These are phyloP conservation scores for Nanorana parkeri DNA, from an alignment of 2,113 vertebrate species.

Conservation along the genomic window DNA sequence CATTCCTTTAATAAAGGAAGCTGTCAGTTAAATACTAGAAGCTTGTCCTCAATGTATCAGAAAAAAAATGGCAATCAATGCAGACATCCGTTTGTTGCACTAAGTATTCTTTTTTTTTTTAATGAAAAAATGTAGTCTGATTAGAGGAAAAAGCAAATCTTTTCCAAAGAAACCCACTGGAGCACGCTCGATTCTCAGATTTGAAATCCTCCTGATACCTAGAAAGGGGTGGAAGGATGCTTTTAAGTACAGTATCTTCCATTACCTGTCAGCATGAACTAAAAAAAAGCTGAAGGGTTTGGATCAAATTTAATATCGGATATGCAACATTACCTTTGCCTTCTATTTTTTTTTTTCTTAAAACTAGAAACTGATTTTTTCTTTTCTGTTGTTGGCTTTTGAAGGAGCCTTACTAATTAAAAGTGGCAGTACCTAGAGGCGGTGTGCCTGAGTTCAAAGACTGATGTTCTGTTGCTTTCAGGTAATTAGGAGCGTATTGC, in stretches of 20 bases:
- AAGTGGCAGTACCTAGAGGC: constrained; percentile 19
- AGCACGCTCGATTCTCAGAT: background rate
- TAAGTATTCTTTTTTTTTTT: background rate
- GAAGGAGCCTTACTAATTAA: constrained; percentile 33
- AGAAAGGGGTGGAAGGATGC: background rate
- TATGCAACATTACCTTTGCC: background rate
- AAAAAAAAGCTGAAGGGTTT: constrained; percentile 3
- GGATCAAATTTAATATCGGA: background rate
- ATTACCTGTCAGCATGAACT: background rate
- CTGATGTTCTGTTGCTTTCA: background rate
- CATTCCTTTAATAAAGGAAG: constrained; percentile 7
- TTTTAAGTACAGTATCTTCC: background rate
- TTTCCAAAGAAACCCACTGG: background rate
- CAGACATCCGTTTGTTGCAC: background rate
- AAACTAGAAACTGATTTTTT: background rate
- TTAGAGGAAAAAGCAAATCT: background rate
- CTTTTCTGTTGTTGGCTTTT: background rate
- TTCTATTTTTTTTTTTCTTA: background rate
- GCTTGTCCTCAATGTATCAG: background rate
- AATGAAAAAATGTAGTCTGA: constrained; percentile 1
- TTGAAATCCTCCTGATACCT: background rate
- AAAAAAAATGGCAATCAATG: background rate
- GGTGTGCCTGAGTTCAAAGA: constrained; percentile 18
- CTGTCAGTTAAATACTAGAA: background rate
- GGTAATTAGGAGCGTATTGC: constrained; percentile 16